Evolutionary conservation across 2,888 invertebrate species (phyloP).

Genomic region (Patella caerulea): DNA sequence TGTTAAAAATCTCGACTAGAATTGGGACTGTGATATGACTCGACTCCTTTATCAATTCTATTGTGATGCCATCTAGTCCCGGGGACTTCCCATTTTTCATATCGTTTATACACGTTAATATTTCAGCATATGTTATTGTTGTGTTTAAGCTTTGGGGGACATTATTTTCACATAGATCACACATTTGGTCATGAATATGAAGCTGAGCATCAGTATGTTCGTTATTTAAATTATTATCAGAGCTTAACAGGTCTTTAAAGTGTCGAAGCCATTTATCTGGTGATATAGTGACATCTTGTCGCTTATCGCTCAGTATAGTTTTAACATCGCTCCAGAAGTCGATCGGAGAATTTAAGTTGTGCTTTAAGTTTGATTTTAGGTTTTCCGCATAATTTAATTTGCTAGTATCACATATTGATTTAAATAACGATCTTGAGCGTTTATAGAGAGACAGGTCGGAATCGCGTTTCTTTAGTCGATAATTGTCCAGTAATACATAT

Average conservation of each 20-base stretch:
- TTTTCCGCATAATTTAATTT: not conserved
- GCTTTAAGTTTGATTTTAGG: not conserved
- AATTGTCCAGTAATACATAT: not conserved
- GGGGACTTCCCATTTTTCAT: too few relatives aligned
- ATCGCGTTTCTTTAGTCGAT: not conserved
- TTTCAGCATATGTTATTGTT: not conserved
- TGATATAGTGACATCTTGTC: not conserved
- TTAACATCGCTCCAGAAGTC: not conserved
- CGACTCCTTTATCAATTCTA: too few relatives aligned
- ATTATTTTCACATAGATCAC: not conserved
- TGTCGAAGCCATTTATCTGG: constrained; percentile 1
- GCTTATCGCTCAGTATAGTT: not conserved
- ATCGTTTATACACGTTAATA: not conserved
- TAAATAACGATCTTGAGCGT: not conserved
- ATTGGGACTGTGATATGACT: too few relatives aligned
- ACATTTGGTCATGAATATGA: not conserved
- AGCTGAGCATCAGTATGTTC: not conserved
- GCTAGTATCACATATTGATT: not conserved
- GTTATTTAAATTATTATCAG: not conserved
- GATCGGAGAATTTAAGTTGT: not conserved
- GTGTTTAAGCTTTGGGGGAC: not conserved
- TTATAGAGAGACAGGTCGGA: not conserved
- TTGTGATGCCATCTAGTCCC: too few relatives aligned
- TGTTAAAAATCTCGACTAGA: too few relatives aligned
- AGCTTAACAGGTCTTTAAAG: not conserved